Conservation (phyloP, 2,797 vertebrate species). For the Decapterus maruadsi region DNA sequence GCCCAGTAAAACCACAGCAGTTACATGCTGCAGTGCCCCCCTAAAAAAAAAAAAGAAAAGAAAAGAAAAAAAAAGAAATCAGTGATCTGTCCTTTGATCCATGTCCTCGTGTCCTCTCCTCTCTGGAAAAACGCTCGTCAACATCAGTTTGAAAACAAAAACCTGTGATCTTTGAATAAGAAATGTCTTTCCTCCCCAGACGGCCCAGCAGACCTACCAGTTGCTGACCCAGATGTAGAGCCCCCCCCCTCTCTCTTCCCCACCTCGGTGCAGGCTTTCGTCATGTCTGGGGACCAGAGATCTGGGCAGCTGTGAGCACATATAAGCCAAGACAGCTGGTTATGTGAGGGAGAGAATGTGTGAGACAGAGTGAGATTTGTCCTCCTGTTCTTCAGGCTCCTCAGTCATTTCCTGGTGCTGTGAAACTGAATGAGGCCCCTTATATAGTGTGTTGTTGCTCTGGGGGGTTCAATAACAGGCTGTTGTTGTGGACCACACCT, state of each 20-base stretch:
- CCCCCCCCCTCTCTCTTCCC: constrained; percentile 50
- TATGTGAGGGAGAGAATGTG: constrained; percentile 73
- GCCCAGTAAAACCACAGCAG: constrained; percentile 67
- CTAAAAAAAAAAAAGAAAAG: constrained; percentile 32
- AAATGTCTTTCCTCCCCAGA: constrained; percentile 45
- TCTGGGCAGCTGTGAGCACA: constrained; percentile 81
- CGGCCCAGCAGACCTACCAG: constrained; percentile 56
- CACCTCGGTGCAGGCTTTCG: constrained; percentile 51
- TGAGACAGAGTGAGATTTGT: constrained; percentile 75
- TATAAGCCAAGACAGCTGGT: constrained; percentile 85
- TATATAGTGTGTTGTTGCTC: constrained; percentile 42
- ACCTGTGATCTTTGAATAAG: constrained; percentile 26
- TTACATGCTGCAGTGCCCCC: constrained; percentile 47
- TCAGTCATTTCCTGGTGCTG: constrained; percentile 72
- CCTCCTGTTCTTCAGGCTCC: constrained; percentile 68
- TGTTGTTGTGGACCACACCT: constrained; percentile 42
- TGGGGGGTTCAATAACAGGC: constrained; percentile 36
- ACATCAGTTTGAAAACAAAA: constrained; percentile 30
- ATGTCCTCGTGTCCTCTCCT: constrained; percentile 13
- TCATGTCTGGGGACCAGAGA: constrained; percentile 78
- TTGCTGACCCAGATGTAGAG: constrained; percentile 81
- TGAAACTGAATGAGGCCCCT: constrained; percentile 51
- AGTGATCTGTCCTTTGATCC: constrained; percentile 4
- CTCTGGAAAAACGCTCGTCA: constrained; percentile 22
- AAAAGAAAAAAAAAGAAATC: neutral